Conservation (phyloP, 2,113 vertebrate species). For the Lepus timidus region DNA sequence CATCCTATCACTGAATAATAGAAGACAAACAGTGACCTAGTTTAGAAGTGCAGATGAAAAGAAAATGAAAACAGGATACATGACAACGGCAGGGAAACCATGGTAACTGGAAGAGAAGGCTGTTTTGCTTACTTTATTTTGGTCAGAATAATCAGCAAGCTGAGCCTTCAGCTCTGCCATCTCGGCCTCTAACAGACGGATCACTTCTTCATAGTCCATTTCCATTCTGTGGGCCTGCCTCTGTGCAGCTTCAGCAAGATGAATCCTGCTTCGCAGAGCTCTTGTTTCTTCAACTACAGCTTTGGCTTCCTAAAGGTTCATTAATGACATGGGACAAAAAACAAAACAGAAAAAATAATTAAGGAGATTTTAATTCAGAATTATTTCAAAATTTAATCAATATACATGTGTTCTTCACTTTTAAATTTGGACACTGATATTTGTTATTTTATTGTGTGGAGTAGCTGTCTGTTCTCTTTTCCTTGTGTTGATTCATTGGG, state of each 20-base stretch:
- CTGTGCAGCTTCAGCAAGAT: slow-evolving; percentile 94
- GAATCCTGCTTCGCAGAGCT: slow-evolving; percentile 90
- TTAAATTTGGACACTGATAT: not conserved
- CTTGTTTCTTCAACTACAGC: slow-evolving; percentile 91
- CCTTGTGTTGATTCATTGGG: slow-evolving; percentile 12
- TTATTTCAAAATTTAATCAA: not conserved
- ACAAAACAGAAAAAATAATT: not conserved
- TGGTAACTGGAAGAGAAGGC: slow-evolving; percentile 84
- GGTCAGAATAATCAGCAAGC: slow-evolving; percentile 87
- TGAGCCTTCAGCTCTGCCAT: slow-evolving; percentile 94
- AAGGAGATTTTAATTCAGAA: not conserved
- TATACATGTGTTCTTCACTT: not conserved
- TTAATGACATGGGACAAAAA: not conserved
- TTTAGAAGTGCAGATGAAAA: slow-evolving; percentile 92
- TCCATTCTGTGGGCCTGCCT: slow-evolving; percentile 94
- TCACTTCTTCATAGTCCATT: slow-evolving; percentile 98
- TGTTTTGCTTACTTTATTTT: slow-evolving; percentile 90
- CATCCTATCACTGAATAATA: slow-evolving; percentile 95
- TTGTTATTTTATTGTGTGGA: not conserved
- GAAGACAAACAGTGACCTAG: slow-evolving; percentile 98
- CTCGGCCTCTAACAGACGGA: slow-evolving; percentile 95
- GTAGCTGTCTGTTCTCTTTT: not conserved
- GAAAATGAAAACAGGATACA: slow-evolving; percentile 91
- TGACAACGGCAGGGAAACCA: slow-evolving; percentile 87
- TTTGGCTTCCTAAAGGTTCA: slow-evolving; percentile 90